These are phyloP conservation scores for Hermaeophaga mercurialis DNA, from an alignment of 2,888 invertebrate species.

Conservation along the genomic window DNA sequence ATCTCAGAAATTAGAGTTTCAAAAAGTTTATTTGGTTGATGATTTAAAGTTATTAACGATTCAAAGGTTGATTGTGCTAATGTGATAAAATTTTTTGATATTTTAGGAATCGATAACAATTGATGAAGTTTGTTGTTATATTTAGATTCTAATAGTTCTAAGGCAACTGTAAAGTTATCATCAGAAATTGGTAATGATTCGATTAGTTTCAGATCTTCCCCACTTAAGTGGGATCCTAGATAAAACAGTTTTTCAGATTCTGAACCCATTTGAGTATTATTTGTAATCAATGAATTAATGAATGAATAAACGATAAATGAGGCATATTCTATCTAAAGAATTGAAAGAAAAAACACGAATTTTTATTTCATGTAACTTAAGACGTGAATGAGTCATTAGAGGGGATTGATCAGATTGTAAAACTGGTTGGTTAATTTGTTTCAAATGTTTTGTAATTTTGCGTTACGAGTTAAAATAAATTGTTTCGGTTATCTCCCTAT, in stretches of 20 bases:
- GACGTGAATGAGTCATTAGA: not conserved
- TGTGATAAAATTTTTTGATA: not conserved
- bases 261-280: not conserved
- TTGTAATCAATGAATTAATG: not conserved
- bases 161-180: conserved; percentile 7
- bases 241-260: not conserved
- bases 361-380: conserved; percentile 6
- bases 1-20: not conserved
- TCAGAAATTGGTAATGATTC: conserved; percentile 2
- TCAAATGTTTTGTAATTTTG: not conserved
- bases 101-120: not conserved
- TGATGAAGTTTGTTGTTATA: not conserved
- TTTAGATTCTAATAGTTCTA: not conserved
- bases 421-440: not conserved
- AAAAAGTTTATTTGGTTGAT: not conserved
- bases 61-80: not conserved
- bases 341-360: not conserved
- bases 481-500: not conserved
- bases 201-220: conserved; percentile 11
- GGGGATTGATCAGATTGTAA: no score
- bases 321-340: not conserved
- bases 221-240: not conserved
- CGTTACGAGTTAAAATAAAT: not conserved
- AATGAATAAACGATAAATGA: not conserved
- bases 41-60: not conserved